Percentiles rank a stretch among this genome's conserved stretches.
Conservation (phyloP, 2,797 vertebrate genomes). For the Lepus oiostolus region DNA sequence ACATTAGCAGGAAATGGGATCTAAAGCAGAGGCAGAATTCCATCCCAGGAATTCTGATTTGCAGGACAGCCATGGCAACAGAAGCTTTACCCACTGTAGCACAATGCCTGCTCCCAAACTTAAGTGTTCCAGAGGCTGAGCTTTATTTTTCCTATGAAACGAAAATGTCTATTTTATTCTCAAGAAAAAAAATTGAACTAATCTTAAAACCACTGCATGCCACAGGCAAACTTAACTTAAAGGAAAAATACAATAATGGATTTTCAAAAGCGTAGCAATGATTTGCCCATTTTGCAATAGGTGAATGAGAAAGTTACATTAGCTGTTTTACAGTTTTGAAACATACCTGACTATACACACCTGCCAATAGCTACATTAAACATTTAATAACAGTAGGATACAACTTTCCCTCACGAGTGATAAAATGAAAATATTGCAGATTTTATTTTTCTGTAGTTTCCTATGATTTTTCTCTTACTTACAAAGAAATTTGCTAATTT, state of each 20-base stretch:
- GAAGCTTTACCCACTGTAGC: no score
- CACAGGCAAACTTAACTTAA: constrained; percentile 45
- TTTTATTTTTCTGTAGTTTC: constrained; percentile 28
- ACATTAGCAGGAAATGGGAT: no score
- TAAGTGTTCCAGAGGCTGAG: constrained; percentile 36
- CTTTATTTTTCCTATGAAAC: constrained; percentile 62
- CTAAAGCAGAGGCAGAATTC: no score
- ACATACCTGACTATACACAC: constrained; percentile 72
- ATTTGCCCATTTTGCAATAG: constrained; percentile 51
- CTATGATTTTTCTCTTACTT: constrained; percentile 45
- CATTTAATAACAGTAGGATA: constrained; percentile 74
- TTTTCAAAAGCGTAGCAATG: constrained; percentile 19
- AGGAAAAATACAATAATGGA: constrained; percentile 7
- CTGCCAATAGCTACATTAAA: constrained; percentile 76
- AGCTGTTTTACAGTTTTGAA: constrained; percentile 47
- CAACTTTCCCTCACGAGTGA: constrained; percentile 60
- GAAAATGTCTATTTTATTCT: constrained; percentile 57
- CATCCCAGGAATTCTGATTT: no score
- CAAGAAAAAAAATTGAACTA: constrained; percentile 63
- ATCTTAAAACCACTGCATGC: constrained; percentile 39
- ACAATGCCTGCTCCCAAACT: no score
- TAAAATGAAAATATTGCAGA: constrained; percentile 71
- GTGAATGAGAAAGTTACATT: constrained; percentile 62
- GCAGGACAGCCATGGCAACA: no score
- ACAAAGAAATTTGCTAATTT: neutral